Evolutionary conservation across 30 jellyfish, hydroid and myxozoan genomes (phyloP), one percentile per base, ranked within the genome.

Genomic region (Aurelia sp.): DNA sequence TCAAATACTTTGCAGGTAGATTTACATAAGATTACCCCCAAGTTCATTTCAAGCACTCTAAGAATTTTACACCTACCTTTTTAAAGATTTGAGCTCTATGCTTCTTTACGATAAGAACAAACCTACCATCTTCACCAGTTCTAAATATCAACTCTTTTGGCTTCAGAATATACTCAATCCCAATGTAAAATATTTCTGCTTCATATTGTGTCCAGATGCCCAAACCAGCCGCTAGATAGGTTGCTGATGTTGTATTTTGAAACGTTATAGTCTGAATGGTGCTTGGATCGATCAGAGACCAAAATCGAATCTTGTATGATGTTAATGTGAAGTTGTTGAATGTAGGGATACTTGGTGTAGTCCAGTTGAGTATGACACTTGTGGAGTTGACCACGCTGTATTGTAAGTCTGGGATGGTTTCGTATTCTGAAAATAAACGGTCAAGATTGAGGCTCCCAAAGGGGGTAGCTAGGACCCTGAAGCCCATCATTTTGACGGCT

Each of bases 81-180:
- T 27, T 27, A 27, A 27, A 27, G 33, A 27, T 27, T 27, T 27
- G 33, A 27, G 33, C 33, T 2, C 33, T 27, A 27, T 27, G 33
- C 33, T 27, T 27, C 1, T 27, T 27, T 1, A 44, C 55, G 55
- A 44, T 44, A 44, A 44, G 9, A 44, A 44, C 51, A 44, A 4
- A 50, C 84, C 3, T 10, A 75, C 86, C 86, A 2, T 58, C 86
- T 57, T 75, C 86, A 17, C 86, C 86, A 4, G 86, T 75, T 55
- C 74, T 75, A 52, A 75, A 75, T 17, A 75, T 62, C 62, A 53
- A 47, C 4, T 5, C 24, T 11, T 55, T 75, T 8, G 86, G 30
- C 5, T 40, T 75, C 15, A 75, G 69, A 13, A 72, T 75, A 27
- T 75, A 75, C 20, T 75, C 72, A 16, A 18, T 33, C 24, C 86